A percentile compares a stretch with the other conserved stretches of the same genome.
These are phyloP conservation scores for Chelonia mydas DNA, from an alignment of 2,797 vertebrate genomes.

Conservation along the genomic window DNA sequence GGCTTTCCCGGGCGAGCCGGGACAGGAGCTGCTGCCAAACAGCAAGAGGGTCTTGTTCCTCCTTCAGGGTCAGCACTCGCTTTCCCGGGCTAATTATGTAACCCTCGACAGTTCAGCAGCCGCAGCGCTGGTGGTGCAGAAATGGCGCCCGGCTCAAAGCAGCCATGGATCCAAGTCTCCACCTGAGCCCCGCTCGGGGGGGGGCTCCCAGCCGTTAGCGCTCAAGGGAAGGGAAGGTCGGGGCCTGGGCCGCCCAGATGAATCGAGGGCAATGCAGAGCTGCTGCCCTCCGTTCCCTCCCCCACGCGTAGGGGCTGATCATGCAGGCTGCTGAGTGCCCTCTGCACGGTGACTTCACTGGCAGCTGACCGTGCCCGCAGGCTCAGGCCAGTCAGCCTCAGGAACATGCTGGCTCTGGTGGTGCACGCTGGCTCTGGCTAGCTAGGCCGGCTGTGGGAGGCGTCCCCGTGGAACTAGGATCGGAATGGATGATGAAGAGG, in stretches of 20 bases:
- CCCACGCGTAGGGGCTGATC: background rate
- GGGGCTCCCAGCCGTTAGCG: background rate
- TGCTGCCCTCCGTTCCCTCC: background rate
- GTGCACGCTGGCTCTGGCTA: accelerated
- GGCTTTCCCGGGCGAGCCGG: background rate
- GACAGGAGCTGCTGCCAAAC: background rate
- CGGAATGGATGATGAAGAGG: background rate
- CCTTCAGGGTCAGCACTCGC: background rate
- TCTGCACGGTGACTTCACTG: background rate
- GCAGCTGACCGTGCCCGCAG: background rate
- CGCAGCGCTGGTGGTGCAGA: background rate
- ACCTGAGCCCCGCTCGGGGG: background rate
- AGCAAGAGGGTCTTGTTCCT: background rate
- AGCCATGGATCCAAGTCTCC: background rate
- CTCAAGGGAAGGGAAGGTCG: background rate
- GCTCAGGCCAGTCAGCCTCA: background rate
- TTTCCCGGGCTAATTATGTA: background rate
- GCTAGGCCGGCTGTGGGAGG: accelerated
- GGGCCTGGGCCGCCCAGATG: background rate
- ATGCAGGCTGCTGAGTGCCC: background rate
- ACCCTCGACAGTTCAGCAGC: background rate
- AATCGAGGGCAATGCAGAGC: background rate
- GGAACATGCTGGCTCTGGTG: background rate
- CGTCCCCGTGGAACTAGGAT: background rate
- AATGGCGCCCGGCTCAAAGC: background rate